Evolutionary conservation across 2,797 vertebrate genomes (phyloP), one percentile per base, ranked within the genome.

Genomic region (Tapirus indicus): DNA sequence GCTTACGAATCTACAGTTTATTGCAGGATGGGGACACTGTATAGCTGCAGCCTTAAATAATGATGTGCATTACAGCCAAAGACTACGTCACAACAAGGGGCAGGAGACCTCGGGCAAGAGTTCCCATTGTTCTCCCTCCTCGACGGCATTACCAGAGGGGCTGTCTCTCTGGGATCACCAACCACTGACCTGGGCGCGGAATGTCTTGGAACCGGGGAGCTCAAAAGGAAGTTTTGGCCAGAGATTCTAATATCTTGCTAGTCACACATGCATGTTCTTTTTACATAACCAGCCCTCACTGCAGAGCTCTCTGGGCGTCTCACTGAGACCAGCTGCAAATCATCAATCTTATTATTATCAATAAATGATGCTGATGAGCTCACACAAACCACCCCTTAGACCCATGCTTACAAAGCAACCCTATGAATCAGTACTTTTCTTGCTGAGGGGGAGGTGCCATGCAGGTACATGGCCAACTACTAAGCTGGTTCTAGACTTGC

Each of bases 41-140:
- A 68, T 9, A 35, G 32, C 20, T 44, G 10, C 6, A 20, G 21
- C n/a, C 17, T n/a, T 58, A 62, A 56, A 16, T 27, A 23, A n/a
- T 9, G 9, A 64, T 1, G 3, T 23, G 64, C 12, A 1, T 71
- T 32, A 77, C 7, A 52, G 20, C 20, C 52, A 60, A 52, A 58
- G 64, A n/a, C 27, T 11, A 32, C 13, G 38, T 47, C 69, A 35
- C 17, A 89, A 6, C 2, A 4, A 56, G 32, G 27, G 12, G 2
- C 38, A 58, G 41, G 62, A 25, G 29, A 41, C 3, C 3, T 25
- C 68, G 38, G 14, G 10, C 7, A 7, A 49, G 74, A 64, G 2
- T 1, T 29, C 1, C 5, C 2, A 0, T 25, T 71, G 18, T 9
- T 11, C 16, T 60, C 58, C 29, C 49, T 66, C 82, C 52, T 2